Percentiles rank a stretch among this genome's conserved stretches.
Evolutionary conservation across 2,797 vertebrate species (phyloP).

Genomic region (Gorsachius magnificus): DNA sequence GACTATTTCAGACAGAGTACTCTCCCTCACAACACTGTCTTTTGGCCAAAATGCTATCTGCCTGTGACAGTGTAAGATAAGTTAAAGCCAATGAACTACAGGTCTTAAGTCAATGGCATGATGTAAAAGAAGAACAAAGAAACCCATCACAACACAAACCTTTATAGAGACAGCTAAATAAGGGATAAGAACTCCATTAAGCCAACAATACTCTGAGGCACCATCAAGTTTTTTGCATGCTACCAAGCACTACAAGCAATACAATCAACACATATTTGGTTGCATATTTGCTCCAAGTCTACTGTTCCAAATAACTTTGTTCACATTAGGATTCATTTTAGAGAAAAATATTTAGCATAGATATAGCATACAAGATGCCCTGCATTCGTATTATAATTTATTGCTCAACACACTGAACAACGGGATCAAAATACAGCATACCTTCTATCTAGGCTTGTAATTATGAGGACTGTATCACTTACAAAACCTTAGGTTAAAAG

Average conservation of each 20-base stretch:
- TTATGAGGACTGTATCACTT: neutral
- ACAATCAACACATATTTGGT: neutral
- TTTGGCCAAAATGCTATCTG: neutral
- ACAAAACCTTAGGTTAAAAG: neutral
- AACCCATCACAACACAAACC: neutral
- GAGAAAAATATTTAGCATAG: neutral
- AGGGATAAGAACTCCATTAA: neutral
- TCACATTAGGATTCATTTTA: neutral
- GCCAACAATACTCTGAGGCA: neutral
- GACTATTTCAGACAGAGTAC: neutral
- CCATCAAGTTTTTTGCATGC: neutral
- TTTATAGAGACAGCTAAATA: neutral
- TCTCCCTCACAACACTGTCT: neutral
- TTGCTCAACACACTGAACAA: neutral
- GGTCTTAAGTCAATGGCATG: neutral
- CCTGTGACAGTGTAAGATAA: neutral
- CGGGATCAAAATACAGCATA: neutral
- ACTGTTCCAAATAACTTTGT: neutral
- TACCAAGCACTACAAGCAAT: neutral
- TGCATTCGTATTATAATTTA: neutral
- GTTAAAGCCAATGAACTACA: neutral
- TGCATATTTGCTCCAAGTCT: neutral
- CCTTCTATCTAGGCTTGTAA: neutral
- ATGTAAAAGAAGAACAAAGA: neutral
- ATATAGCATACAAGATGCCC: neutral